Evolutionary conservation across 2,888 invertebrate species (phyloP).

Genomic region (Azorinus chamasolen): DNA sequence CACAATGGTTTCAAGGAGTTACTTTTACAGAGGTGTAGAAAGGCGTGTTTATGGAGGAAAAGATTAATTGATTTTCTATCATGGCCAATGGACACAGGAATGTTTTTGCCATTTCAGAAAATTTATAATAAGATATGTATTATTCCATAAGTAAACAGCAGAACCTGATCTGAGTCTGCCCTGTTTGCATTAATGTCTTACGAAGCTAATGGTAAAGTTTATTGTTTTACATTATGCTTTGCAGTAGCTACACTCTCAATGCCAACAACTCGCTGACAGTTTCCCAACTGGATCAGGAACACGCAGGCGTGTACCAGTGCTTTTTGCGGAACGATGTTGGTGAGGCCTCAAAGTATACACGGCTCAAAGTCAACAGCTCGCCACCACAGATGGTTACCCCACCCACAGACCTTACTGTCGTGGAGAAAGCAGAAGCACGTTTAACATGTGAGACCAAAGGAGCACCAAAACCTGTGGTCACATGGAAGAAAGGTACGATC

Average conservation of each 20-base stretch:
- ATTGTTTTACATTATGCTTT: too few relatives aligned
- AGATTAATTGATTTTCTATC: too few relatives aligned
- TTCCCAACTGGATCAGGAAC: conserved; percentile 92
- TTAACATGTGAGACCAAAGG: conserved; percentile 96
- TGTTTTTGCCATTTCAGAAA: too few relatives aligned
- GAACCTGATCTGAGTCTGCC: too few relatives aligned
- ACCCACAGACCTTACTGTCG: conserved; percentile 94
- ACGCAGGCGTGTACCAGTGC: conserved; percentile 98
- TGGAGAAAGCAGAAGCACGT: conserved; percentile 97
- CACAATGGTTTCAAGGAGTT: too few relatives aligned
- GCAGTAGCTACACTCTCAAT: conserved; percentile 67
- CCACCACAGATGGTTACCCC: conserved; percentile 94
- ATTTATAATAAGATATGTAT: too few relatives aligned
- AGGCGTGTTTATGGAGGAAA: too few relatives aligned
- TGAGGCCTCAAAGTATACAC: conserved; percentile 95
- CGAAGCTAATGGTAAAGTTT: too few relatives aligned
- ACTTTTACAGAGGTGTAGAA: too few relatives aligned
- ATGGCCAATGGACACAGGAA: too few relatives aligned
- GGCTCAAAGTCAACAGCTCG: conserved; percentile 98
- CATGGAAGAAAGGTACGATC: conserved; percentile 96
- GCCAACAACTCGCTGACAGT: conserved; percentile 88
- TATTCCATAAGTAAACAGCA: too few relatives aligned
- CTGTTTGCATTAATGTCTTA: too few relatives aligned
- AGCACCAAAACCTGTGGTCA: conserved; percentile 95
- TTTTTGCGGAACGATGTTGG: conserved; percentile 96